A percentile compares a stretch with the other conserved stretches of the same genome.
phyloP scores from a whole-genome alignment of 2,888 invertebrate species.

The Eupithecia pulchellata region DNA sequence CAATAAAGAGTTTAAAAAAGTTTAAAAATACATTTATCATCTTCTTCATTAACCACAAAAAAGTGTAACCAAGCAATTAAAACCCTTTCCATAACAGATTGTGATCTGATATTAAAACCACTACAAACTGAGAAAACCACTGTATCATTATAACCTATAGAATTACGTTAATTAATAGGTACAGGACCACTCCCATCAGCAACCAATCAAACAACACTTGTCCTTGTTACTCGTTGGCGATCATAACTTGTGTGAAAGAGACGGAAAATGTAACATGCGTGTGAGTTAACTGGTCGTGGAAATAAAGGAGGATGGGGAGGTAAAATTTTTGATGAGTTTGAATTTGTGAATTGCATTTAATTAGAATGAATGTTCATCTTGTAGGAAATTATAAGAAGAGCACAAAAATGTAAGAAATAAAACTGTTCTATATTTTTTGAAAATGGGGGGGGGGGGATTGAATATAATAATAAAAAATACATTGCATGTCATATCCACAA shows the following conservation, averaged over 20 bases:
- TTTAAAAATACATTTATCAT: no score
- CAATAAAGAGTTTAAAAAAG: no score
- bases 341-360: constrained; percentile 5
- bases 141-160: constrained; percentile 71
- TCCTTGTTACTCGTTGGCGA: constrained; percentile 53
- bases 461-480: no score
- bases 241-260: constrained; percentile 50
- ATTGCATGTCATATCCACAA: no score
- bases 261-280: constrained; percentile 50
- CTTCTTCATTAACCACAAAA: no score
- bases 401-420: no score
- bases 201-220: constrained; percentile 66
- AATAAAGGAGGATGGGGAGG: constrained; percentile 51
- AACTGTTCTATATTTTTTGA: no score
- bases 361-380: background rate
- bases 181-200: constrained; percentile 70
- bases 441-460: no score
- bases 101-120: constrained; percentile 17
- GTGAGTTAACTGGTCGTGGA: constrained; percentile 63
- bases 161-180: constrained; percentile 78
- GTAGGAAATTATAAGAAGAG: background rate
- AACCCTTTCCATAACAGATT: background rate
- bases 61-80: background rate
- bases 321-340: constrained; percentile 15
- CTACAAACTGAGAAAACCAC: constrained; percentile 55